Conservation (phyloP, 2,888 invertebrate genomes). For the Coremacera marginata region DNA sequence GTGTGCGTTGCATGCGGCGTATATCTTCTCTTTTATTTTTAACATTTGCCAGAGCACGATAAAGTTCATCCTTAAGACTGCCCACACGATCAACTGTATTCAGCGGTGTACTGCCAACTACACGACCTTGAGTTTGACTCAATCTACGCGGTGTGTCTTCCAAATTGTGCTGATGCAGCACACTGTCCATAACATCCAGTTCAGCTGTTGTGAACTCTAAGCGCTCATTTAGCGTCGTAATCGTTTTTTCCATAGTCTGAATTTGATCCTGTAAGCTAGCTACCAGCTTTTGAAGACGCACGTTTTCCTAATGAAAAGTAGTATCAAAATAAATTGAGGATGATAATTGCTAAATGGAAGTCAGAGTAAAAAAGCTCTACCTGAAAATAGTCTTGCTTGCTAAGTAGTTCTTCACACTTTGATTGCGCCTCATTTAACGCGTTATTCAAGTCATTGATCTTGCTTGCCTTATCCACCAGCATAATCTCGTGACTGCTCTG, state of each 20-base stretch:
- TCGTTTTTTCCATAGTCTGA: slow-evolving; percentile 61
- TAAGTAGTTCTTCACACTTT: slow-evolving; percentile 67
- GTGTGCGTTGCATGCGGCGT: slow-evolving; percentile 67
- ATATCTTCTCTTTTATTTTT: slow-evolving; percentile 71
- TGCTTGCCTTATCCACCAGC: slow-evolving; percentile 74
- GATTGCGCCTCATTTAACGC: slow-evolving; percentile 75
- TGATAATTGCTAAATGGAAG: background rate
- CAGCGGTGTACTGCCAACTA: slow-evolving; percentile 63
- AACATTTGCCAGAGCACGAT: slow-evolving; percentile 68
- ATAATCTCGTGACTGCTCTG: slow-evolving; percentile 75
- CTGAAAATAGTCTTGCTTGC: slow-evolving; percentile 58
- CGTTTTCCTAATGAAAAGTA: slow-evolving; percentile 55
- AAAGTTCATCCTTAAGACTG: slow-evolving; percentile 70
- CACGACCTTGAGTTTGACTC: slow-evolving; percentile 52
- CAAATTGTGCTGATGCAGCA: slow-evolving; percentile 62
- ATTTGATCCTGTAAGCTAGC: slow-evolving; percentile 62
- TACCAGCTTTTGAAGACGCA: slow-evolving; percentile 59
- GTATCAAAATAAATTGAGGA: background rate
- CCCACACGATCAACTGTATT: slow-evolving; percentile 66
- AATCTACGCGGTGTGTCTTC: slow-evolving; percentile 56
- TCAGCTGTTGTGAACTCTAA: slow-evolving; percentile 64
- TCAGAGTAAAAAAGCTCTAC: slow-evolving; percentile 27
- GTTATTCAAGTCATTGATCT: slow-evolving; percentile 74
- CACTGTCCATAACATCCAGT: slow-evolving; percentile 64
- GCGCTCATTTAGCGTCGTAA: slow-evolving; percentile 58